Evolutionary conservation across 2,113 vertebrate genomes (phyloP).

Genomic region (Cairina moschata): DNA sequence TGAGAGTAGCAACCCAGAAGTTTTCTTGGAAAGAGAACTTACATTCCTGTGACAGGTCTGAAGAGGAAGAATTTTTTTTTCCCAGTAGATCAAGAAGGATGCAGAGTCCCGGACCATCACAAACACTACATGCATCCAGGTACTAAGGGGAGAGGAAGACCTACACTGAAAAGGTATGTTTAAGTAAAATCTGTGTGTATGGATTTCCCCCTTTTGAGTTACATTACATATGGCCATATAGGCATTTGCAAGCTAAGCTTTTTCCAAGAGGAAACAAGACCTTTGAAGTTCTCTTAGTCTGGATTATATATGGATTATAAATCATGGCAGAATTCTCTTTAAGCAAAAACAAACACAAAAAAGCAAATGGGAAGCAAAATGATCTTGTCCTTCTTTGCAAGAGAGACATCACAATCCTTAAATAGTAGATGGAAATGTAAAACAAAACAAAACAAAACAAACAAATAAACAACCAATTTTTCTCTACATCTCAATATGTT

Average conservation of each 20-base stretch:
- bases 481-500: neutral
- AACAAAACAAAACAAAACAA: neutral
- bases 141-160: conserved; percentile 29
- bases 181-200: neutral
- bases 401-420: neutral
- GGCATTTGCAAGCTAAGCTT: neutral
- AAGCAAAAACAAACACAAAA: neutral
- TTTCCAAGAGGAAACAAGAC: neutral
- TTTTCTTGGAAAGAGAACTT: neutral
- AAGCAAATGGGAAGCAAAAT: neutral
- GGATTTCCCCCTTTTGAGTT: neutral
- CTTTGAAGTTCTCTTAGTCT: neutral
- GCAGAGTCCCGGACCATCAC: conserved; percentile 1
- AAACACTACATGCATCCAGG: neutral
- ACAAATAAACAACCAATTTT: neutral
- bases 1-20: neutral
- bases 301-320: neutral
- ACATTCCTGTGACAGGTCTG: conserved; percentile 16
- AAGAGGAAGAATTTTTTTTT: conserved; percentile 5
- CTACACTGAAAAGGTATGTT: conserved; percentile 45
- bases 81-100: conserved; percentile 12
- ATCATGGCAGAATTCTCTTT: neutral
- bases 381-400: neutral
- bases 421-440: neutral
- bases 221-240: neutral